phyloP scores from a whole-genome alignment of 2,888 invertebrate species.

The Heterodera filipjevi region DNA sequence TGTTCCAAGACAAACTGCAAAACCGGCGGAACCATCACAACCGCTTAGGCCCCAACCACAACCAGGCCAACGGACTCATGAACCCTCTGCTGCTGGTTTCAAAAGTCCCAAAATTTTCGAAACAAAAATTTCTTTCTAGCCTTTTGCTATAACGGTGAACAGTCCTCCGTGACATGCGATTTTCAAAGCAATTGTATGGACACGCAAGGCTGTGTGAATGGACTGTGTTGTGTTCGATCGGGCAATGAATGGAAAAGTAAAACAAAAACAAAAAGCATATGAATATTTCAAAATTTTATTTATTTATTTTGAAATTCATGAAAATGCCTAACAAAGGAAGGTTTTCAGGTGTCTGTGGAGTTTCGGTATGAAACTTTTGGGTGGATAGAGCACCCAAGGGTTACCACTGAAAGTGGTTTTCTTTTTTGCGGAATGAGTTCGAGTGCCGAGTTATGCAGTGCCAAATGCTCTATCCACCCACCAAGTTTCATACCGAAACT shows the following conservation, averaged over 20 bases:
- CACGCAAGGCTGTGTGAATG: slow-evolving; percentile 53
- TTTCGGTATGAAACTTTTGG: too few relatives aligned
- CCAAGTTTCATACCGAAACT: too few relatives aligned
- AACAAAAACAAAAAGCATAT: neutral
- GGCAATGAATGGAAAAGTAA: slow-evolving; percentile 53
- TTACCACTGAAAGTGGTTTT: too few relatives aligned
- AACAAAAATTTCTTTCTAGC: slow-evolving; percentile 30
- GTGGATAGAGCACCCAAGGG: too few relatives aligned
- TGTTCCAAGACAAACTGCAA: neutral
- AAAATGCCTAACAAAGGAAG: too few relatives aligned
- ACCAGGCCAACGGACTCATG: neutral
- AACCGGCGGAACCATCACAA: neutral
- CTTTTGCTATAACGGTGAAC: slow-evolving; percentile 52
- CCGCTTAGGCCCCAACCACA: neutral
- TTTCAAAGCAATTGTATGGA: slow-evolving; percentile 45
- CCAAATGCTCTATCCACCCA: too few relatives aligned
- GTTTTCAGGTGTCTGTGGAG: too few relatives aligned
- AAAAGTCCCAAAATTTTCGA: neutral
- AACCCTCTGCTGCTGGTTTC: neutral
- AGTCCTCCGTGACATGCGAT: slow-evolving; percentile 47
- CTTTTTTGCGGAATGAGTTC: too few relatives aligned
- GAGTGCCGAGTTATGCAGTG: too few relatives aligned
- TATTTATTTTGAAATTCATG: slow-evolving; percentile 3
- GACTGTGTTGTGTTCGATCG: slow-evolving; percentile 53
- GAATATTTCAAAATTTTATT: neutral